Conservation (phyloP, 2,113 vertebrate species). For the Leptosomus discolor region DNA sequence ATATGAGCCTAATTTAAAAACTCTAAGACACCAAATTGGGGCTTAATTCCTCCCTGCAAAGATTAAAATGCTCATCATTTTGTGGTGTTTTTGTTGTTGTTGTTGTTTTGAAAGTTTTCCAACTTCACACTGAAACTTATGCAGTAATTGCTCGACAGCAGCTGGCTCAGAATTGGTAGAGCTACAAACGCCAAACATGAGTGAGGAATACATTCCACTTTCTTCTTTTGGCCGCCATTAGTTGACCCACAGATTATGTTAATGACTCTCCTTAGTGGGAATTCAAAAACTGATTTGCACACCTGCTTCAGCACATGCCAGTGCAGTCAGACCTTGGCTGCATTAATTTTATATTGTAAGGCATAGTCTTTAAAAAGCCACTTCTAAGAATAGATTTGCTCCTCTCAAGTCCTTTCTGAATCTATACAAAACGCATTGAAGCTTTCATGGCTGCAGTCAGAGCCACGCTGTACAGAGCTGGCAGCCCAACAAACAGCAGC, state of each 20-base stretch:
- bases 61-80: neutral
- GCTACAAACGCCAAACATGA: neutral
- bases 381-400: neutral
- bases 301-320: neutral
- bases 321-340: neutral
- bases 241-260: neutral
- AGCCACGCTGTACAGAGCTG: neutral
- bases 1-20: constrained; percentile 29
- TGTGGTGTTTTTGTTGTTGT: neutral
- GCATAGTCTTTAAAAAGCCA: neutral
- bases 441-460: neutral
- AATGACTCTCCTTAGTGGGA: neutral
- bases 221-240: neutral
- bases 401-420: neutral
- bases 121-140: neutral
- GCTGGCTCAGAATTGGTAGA: neutral
- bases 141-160: neutral
- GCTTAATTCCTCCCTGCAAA: neutral
- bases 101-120: neutral
- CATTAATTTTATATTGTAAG: neutral
- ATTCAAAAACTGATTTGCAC: neutral
- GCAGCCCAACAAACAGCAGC: neutral
- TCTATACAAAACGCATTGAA: neutral
- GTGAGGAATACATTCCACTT: neutral
- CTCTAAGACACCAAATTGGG: constrained; percentile 4